phyloP scores from a whole-genome alignment of 2,888 invertebrate species.

The Catocala fraxini region DNA sequence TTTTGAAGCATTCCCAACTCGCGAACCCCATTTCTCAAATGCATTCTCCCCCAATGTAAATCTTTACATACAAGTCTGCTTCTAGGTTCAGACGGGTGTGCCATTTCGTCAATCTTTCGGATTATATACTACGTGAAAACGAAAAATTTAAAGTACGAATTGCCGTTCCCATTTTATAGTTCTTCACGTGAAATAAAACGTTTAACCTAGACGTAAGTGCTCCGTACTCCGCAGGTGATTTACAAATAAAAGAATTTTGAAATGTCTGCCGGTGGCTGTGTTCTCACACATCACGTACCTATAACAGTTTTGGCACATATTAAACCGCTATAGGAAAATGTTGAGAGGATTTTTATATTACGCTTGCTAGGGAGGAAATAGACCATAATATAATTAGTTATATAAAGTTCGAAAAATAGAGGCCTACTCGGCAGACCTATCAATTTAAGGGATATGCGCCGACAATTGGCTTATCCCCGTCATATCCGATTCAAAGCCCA shows the following conservation, averaged over 20 bases:
- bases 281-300: slow-evolving; percentile 1
- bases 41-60: slow-evolving; percentile 45
- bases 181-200: not conserved
- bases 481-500: slow-evolving; percentile 56
- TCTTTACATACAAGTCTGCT: slow-evolving; percentile 46
- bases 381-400: slow-evolving; percentile 22
- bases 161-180: slow-evolving; percentile 3
- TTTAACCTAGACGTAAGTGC: slow-evolving; percentile 14
- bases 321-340: too few relatives aligned
- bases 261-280: slow-evolving; percentile 4
- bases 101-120: slow-evolving; percentile 46
- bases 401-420: slow-evolving; percentile 44
- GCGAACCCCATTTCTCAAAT: slow-evolving; percentile 45
- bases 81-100: slow-evolving; percentile 25
- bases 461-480: slow-evolving; percentile 63
- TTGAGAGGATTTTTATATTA: too few relatives aligned
- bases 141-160: slow-evolving; percentile 27
- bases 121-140: slow-evolving; percentile 38
- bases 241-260: slow-evolving; percentile 23
- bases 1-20: slow-evolving; percentile 40
- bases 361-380: not conserved
- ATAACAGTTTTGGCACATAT: too few relatives aligned
- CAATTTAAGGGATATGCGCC: slow-evolving; percentile 54
- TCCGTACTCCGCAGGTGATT: slow-evolving; percentile 16
- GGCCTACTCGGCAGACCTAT: slow-evolving; percentile 46